phyloP scores from a whole-genome alignment of 1,140 invertebrate genomes.

The Neodiprion fabricii region DNA sequence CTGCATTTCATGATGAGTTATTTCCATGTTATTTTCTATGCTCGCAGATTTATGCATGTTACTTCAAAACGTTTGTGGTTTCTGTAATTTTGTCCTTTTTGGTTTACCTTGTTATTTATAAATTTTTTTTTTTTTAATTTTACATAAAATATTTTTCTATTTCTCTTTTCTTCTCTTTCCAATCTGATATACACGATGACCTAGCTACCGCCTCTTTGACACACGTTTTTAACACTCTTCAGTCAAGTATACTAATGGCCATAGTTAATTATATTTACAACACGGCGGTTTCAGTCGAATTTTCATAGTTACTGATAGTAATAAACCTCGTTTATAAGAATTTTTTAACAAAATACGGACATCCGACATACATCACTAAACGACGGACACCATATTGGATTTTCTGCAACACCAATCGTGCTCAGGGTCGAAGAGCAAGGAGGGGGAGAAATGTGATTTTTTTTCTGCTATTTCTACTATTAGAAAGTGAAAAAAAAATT shows the following conservation, averaged over 20 bases:
- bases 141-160: background rate
- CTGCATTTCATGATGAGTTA: slow-evolving; percentile 30
- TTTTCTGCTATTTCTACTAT: background rate
- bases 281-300: slow-evolving; percentile 45
- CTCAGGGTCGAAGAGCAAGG: background rate
- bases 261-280: slow-evolving; percentile 29
- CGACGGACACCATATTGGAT: slow-evolving; percentile 53
- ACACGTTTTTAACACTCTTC: background rate
- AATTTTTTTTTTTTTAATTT: background rate
- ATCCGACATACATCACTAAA: slow-evolving; percentile 37
- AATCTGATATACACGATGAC: slow-evolving; percentile 18
- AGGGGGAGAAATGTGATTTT: background rate
- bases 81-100: slow-evolving; percentile 29
- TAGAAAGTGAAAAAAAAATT: background rate
- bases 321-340: slow-evolving; percentile 15
- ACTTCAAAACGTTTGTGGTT: no score
- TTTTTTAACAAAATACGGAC: slow-evolving; percentile 37
- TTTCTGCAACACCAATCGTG: slow-evolving; percentile 26
- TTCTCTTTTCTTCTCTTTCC: background rate
- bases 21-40: slow-evolving; percentile 24
- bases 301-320: slow-evolving; percentile 50
- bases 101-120: slow-evolving; percentile 31
- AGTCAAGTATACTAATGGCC: slow-evolving; percentile 3
- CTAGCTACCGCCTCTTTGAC: background rate
- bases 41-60: no score